Base-by-base conservation (phyloP, 2,888 invertebrate genomes). In the Enchytraeus crypticus region DNA sequence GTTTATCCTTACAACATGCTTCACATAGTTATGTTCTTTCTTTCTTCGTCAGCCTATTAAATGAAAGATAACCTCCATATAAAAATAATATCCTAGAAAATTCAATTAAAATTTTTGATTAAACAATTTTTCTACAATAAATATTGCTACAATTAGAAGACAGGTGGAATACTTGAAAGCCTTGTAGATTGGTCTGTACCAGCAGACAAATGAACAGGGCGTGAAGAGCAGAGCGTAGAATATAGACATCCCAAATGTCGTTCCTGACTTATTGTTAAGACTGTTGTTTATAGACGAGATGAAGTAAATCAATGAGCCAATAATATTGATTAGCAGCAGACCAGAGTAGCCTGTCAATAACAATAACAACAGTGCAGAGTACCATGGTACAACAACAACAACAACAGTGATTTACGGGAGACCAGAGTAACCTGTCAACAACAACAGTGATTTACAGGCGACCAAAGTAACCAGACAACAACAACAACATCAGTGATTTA, bases 141-240 rank as follows among this genome's bases (percentile, higher is more conserved):
- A n/a, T n/a, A n/a, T n/a, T n/a, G n/a, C n/a, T n/a, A n/a, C n/a
- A n/a, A n/a, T n/a, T n/a, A n/a, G n/a, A n/a, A n/a, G n/a, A n/a
- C n/a, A n/a, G n/a, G n/a, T n/a, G n/a, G n/a, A n/a, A n/a, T n/a
- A 86, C 86, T 85, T 84, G 84, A 98, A 97, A 66, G 97, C 98
- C 83, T 97, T 97, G 83, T 99, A 99, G 64, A 95, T 89, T 51
- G 98, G 97, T 78, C 98, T 85, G 83, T 92, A 99, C 98, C 98
- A 99, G 81, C 97, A 97, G 43, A 98, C 81, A 79, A 96, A 99
- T 59, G 97, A 95, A 81, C 93, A 90, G 27, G 98, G 98, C 23
- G 92, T 91, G 76, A 97, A 90, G 33, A 98, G 82, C 56, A 90
- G 77, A 67, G 90, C 85, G 82, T 91, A 97, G 49, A 98, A 84